Base-by-base conservation (phyloP, 2,113 vertebrate genomes). In the Carettochelys insculpta region DNA sequence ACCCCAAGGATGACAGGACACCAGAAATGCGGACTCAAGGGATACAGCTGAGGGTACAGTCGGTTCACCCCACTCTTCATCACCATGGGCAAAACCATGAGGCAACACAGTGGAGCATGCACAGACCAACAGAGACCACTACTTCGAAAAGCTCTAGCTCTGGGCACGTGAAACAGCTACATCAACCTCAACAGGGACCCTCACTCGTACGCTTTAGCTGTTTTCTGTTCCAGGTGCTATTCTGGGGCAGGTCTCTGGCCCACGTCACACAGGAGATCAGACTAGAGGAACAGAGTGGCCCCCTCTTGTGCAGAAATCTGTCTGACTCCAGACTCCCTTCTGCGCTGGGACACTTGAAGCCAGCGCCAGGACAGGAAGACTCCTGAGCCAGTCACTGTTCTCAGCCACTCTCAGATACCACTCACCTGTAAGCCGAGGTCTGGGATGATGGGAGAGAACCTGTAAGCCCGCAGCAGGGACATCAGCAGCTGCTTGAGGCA, bases 401-500 rank as follows among this genome's bases (percentile, higher is more conserved):
- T 56, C 65, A 48, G n/a, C 81, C 19, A 82, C 76, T 92, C 83
- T 78, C 53, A 93, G 92, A 54, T 34, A 51, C 41, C 95, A 92
- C 95, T 94, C 86, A 99, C 99, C 98, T 99, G 99, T 93, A 99
- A 98, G 86, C 99, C 98, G 73, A 99, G 96, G 97, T 99, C 99
- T 61, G 99, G 99, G 93, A 99, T 98, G 91, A 99, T 99, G 77
- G 99, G 99, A 2, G 99, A 99, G 97, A 99, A 99, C 34, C 99
- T 98, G 94, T 99, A 99, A 2, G 99, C 99, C 54, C 99, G 98
- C 80, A 99, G 98, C 76, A 99, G 97, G 6, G 99, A 99, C 99
- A 99, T 99, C 98, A 99, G 98, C 93, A 99, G 95, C 96, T 99
- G 99, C 96, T 99, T 99, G 95, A 99, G 98, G 95, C 99, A 99